These are phyloP conservation scores for Silurus aristotelis DNA, from an alignment of 2,797 vertebrate genomes.

Conservation along the genomic window DNA sequence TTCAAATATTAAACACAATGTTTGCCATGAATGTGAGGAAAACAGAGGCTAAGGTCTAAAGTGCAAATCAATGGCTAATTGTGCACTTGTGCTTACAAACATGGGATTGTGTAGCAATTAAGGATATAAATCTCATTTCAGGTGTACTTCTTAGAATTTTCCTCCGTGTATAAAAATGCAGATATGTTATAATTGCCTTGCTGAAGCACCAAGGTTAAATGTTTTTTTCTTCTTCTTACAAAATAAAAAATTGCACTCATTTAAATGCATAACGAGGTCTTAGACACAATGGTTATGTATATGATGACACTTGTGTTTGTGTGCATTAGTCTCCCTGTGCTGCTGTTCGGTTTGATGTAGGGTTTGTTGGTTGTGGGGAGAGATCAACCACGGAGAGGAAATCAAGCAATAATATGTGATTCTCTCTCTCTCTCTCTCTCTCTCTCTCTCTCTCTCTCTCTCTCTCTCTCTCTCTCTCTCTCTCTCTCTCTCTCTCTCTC, in stretches of 20 bases:
- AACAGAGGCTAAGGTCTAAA: no score
- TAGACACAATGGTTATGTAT: not conserved
- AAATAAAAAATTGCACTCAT: not conserved
- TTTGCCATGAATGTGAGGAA: not conserved
- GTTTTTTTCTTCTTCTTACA: not conserved
- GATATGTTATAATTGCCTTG: constrained; percentile 6
- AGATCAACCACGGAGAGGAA: not conserved
- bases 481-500: not conserved
- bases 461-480: not conserved
- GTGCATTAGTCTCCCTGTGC: not conserved
- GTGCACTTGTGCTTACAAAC: not conserved
- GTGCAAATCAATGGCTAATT: no score
- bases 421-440: no score
- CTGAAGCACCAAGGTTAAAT: not conserved
- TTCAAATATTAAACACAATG: not conserved
- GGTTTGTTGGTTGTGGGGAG: not conserved
- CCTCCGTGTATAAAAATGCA: not conserved
- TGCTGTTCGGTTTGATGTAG: not conserved
- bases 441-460: not conserved
- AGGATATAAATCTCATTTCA: constrained; percentile 1
- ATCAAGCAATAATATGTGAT: not conserved
- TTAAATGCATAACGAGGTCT: not conserved
- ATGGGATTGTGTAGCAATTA: not conserved
- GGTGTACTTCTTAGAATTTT: not conserved
- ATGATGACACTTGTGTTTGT: not conserved